Conservation (phyloP, 2,113 vertebrate species). For the Apodemus sylvaticus region DNA sequence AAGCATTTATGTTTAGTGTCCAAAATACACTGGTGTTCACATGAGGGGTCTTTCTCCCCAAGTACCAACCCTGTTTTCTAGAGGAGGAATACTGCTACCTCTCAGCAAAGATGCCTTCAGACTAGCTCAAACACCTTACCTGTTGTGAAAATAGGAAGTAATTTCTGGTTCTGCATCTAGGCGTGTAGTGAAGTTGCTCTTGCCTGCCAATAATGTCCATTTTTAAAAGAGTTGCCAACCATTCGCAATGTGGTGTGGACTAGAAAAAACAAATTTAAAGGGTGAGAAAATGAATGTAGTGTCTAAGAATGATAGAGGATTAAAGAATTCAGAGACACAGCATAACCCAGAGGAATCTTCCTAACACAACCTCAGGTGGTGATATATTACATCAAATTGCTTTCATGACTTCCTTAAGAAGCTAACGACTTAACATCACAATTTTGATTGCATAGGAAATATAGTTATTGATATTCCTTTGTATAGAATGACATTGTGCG, state of each 20-base stretch:
- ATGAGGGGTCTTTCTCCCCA: neutral
- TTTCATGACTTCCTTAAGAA: neutral
- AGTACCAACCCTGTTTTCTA: neutral
- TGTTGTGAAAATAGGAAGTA: neutral
- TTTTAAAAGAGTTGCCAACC: slow-evolving; percentile 47
- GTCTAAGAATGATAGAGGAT: no score
- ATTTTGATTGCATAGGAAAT: neutral
- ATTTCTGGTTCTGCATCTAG: slow-evolving; percentile 48
- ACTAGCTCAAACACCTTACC: neutral
- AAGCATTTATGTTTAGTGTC: neutral
- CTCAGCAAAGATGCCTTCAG: neutral
- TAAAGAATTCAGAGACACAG: no score
- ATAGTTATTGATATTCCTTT: neutral
- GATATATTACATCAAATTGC: neutral
- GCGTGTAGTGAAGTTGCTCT: slow-evolving; percentile 35
- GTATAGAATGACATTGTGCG: accelerated
- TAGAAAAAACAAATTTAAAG: neutral
- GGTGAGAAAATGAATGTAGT: no score
- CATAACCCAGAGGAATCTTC: neutral
- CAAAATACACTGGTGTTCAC: neutral
- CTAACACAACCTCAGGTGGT: neutral
- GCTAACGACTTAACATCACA: no score
- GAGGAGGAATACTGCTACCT: neutral
- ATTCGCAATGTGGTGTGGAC: slow-evolving; percentile 25
- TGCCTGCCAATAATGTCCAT: neutral